phyloP scores from a whole-genome alignment of 1,140 invertebrate genomes.

The Asbolus verrucosus region DNA sequence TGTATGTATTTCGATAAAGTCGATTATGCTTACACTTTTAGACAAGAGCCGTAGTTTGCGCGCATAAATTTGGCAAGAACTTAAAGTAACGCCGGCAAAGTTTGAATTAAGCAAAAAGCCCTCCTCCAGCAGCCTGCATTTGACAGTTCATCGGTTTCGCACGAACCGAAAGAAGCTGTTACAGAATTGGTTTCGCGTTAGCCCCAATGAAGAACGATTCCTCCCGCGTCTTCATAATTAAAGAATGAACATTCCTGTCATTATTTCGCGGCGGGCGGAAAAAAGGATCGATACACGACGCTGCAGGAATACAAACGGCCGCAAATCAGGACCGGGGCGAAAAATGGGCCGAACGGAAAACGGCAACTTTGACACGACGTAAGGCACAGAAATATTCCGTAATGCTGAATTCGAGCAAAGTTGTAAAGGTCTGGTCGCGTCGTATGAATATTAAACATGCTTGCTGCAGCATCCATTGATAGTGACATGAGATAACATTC shows the following conservation, averaged over 20 bases:
- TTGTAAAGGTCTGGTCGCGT: conserved; percentile 23
- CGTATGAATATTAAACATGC: conserved; percentile 23
- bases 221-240: conserved; percentile 15
- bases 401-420: conserved; percentile 19
- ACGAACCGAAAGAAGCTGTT: conserved; percentile 6
- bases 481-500: conserved; percentile 9
- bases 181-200: conserved; percentile 13
- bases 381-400: conserved; percentile 18
- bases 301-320: conserved; percentile 26
- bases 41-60: no score
- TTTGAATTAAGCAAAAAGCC: conserved; percentile 9
- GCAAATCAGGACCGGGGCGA: conserved; percentile 6
- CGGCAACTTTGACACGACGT: not conserved
- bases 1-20: no score
- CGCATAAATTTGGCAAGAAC: not conserved
- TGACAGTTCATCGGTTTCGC: conserved; percentile 13
- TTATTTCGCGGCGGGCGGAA: not conserved
- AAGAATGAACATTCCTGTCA: no score
- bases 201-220: not conserved
- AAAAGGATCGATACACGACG: conserved; percentile 17
- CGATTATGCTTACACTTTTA: no score
- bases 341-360: conserved; percentile 16
- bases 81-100: not conserved
- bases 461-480: conserved; percentile 1
- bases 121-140: not conserved